Conservation (phyloP, 2,797 vertebrate species). For the Spea hammondii region DNA sequence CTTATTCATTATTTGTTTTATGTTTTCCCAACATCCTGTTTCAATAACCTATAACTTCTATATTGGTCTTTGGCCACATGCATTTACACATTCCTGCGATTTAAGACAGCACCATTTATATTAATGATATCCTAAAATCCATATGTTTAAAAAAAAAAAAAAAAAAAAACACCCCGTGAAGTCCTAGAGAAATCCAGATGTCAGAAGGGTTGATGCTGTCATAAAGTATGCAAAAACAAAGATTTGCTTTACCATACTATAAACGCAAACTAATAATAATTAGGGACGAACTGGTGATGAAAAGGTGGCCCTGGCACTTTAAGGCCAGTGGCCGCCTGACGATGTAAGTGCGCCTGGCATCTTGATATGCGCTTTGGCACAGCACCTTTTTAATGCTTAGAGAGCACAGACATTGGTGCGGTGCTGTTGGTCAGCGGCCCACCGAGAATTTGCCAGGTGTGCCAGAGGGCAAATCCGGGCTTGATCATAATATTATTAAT, state of each 20-base stretch:
- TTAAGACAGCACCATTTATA: constrained; percentile 44
- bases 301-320: too few species aligned
- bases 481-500: too few species aligned
- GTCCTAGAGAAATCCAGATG: neutral
- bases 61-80: constrained; percentile 44
- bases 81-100: constrained; percentile 47
- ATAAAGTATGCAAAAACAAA: constrained; percentile 7
- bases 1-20: constrained; percentile 52
- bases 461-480: too few species aligned
- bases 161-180: constrained; percentile 14
- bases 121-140: constrained; percentile 49
- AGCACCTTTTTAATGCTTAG: too few species aligned
- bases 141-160: constrained; percentile 27
- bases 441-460: too few species aligned
- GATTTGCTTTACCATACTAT: neutral
- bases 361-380: too few species aligned
- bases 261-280: too few species aligned
- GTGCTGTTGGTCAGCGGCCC: too few species aligned
- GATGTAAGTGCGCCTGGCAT: too few species aligned
- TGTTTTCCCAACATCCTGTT: constrained; percentile 51
- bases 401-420: too few species aligned
- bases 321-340: too few species aligned
- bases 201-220: constrained; percentile 1
- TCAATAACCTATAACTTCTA: constrained; percentile 43
- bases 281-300: too few species aligned